phyloP scores from a whole-genome alignment of 2,113 vertebrate species.

The Oceanites oceanicus region DNA sequence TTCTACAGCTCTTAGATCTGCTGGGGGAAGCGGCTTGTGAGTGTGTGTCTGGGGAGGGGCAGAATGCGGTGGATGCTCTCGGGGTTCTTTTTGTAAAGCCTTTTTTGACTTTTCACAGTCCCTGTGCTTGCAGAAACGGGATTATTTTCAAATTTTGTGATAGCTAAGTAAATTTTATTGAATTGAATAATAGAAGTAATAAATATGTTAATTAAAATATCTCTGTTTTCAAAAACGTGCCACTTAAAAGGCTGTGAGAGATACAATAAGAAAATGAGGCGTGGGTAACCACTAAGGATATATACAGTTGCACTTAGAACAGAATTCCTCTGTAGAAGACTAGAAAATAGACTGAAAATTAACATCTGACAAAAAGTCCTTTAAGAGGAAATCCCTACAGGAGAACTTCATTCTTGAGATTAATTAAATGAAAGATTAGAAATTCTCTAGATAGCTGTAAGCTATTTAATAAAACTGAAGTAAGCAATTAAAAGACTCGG shows the following conservation, averaged over 20 bases:
- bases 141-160: background rate
- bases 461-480: slow-evolving; percentile 61
- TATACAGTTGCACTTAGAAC: background rate
- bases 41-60: background rate
- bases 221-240: background rate
- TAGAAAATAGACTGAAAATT: slow-evolving; percentile 21
- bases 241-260: background rate
- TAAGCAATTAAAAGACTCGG: slow-evolving; percentile 45
- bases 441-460: slow-evolving; percentile 61
- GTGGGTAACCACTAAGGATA: background rate
- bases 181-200: background rate
- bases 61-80: background rate
- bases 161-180: background rate
- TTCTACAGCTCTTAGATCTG: background rate
- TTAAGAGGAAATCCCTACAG: slow-evolving; percentile 43
- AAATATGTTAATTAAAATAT: background rate
- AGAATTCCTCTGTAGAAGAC: background rate
- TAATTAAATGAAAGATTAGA: slow-evolving; percentile 58
- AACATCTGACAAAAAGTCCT: background rate
- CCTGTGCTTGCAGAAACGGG: background rate
- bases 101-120: background rate
- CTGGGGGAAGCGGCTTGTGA: background rate
- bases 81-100: background rate
- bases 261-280: background rate
- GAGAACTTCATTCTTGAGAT: slow-evolving; percentile 57